Evolutionary conservation across 2,113 vertebrate species (phyloP), one percentile per base, ranked within the genome.

Genomic region (Pangasianodon gigas): DNA sequence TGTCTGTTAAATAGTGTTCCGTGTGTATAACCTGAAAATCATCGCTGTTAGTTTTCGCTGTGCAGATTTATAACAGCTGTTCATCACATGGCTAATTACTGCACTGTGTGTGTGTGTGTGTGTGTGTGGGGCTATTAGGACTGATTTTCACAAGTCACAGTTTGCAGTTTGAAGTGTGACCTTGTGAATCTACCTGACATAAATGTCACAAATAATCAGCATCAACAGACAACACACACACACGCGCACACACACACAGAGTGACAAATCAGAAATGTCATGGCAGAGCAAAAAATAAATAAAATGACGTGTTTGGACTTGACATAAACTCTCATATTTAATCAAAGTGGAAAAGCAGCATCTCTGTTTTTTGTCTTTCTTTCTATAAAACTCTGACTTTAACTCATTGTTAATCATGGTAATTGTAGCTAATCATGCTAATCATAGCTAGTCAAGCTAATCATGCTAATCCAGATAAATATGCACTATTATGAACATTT

Each of bases 61-160:
- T 37, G 65, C 81, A 88, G 67, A 89, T 87, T 79, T 37, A 85
- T 56, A 87, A 82, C 89, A 90, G 84, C 77, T 92, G 91, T 89
- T 92, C 88, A 90, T 87, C 79, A 89, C 89, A 91, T 29, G 46
- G 67, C 58, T 88, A 91, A 88, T 91, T 80, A 90, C 58, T 13
- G 10, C 46, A 52, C 26, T 88, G 51, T 90, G 69, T 87, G 85
- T 87, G n/a, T 82, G 60, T 69, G 84, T 75, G 56, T 52, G 84
- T 67, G 74, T 85, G 82, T 79, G 82, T 46, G 56, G 46, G 24
- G 41, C 13, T 46, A 51, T 60, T 24, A 54, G 56, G 11, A 41
- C 67, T 87, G 65, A 89, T 89, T 89, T 91, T 91, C 90, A 87
- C 81, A 81, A 85, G 86, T 84, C 69, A 83, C 90, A 91, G 77